Evolutionary conservation across 2,888 invertebrate genomes (phyloP), one percentile per base, ranked within the genome.

Genomic region (Aspidiotus rigidus): DNA sequence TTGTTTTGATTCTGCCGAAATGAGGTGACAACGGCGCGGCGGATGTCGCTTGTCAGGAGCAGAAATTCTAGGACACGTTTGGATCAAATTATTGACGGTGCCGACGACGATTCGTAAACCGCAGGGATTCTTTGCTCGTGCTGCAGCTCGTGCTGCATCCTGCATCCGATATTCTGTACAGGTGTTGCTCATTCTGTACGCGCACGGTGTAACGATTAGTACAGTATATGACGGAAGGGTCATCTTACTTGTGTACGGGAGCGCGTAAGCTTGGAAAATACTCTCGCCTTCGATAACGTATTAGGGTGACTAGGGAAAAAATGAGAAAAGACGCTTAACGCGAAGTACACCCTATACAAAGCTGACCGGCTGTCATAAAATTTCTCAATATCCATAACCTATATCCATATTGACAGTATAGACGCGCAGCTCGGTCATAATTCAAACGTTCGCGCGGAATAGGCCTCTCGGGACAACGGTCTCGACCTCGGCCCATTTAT

Each of bases 401-500:
- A 70, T 71, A 70, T 71, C 69, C 70, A 70, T 71, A 70, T 69
- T 40, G 70, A 63, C 62, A 49, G 55, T 54, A 56, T 49, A 71
- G 66, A 67, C 69, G 62, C 60, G 56, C 62, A 69, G 62, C 62
- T 55, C 11, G 44, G 62, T 60, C 54, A 62, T 69, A 69, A 69
- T 69, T 66, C 69, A 63, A 66, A 59, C 66, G 66, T 59, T 66
- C 57, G 42, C 28, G 28, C 57, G 56, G 42, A 66, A 66, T 66
- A 66, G 66, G 59, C 17, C 66, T 59, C 66, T 44, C 28, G 66
- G 66, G 66, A 41, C 44, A 59, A 44, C 57, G 66, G 66, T 66
- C 66, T 66, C 66, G 66, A 66, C 66, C 42, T 61, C 77, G 75
- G 76, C 77, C 77, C 77, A 78, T 78, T 78, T 78, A 77, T 79